Evolutionary conservation across 2,888 invertebrate species (phyloP), one percentile per base, ranked within the genome.

Genomic region (Phragmatobia fuliginosa): DNA sequence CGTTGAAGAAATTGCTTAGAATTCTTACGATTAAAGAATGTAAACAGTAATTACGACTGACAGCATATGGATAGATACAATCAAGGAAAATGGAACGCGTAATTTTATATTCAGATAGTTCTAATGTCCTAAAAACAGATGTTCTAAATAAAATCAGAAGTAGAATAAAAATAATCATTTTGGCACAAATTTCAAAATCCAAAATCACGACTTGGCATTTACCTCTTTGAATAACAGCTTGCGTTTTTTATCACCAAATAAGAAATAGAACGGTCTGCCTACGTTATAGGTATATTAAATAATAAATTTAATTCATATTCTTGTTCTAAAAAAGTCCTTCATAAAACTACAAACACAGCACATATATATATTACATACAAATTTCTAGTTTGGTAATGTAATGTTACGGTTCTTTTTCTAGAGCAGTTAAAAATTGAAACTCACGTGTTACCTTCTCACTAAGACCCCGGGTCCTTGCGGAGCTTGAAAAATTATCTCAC

Each of bases 1-100:
- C 45, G 66, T 72, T 67, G 31, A 62, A 3, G 25, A 61, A 61
- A 72, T 61, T 58, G 60, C 58, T 64, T 56, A 7, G 60, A 66
- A 69, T 69, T 64, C 11, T 31, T 33, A 36, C 14, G 21, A 45
- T 62, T 33, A 33, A 52, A 16, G 38, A 52, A 28, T 11, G 25
- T 25, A 14, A 52, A 36, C 16, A 14, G 25, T 25, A 60, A 3
- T 33, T 14, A n/a, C 11, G 11, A 33, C 1, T 4, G 32, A 60
- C n/a, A 14, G n/a, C 4, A 60, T 11, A 28, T 52, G 14, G 14
- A n/a, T 52, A 52, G 5, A 25, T 52, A 25, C 11, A 56, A 5
- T 52, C 25, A 25, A 25, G 4, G 28, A 14, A 28, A 56, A 56
- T 0, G 52, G 11, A 14, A 28, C 25, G 11, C 28, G 11, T 14